Evolutionary conservation across 2,888 invertebrate species (phyloP).

Genomic region (Drosophila atroscutellata): DNA sequence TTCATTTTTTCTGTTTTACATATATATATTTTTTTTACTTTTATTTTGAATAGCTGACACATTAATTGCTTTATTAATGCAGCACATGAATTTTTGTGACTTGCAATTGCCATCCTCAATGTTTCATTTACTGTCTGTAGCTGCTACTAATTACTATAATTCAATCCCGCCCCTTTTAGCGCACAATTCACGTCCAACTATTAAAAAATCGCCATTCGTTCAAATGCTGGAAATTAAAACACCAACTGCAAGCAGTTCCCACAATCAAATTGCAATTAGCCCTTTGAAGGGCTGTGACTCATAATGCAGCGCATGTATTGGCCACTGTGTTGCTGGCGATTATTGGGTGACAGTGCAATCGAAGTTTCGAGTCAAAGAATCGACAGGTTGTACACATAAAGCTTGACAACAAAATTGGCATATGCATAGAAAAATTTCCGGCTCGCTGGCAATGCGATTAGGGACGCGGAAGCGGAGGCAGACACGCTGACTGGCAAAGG

Average conservation of each 20-base stretch:
- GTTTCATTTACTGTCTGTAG: neutral
- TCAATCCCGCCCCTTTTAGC: constrained; percentile 7
- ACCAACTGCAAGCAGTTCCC: constrained; percentile 57
- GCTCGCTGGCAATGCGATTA: constrained; percentile 34
- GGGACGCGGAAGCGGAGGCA: neutral
- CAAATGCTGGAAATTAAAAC: constrained; percentile 43
- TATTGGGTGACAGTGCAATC: constrained; percentile 21
- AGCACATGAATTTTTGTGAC: constrained; percentile 7
- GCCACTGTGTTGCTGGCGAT: neutral
- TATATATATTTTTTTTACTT: neutral
- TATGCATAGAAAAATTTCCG: constrained; percentile 76
- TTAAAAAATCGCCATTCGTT: neutral
- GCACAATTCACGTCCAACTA: neutral
- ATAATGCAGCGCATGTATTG: constrained; percentile 32
- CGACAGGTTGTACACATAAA: constrained; percentile 50
- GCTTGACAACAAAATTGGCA: constrained; percentile 74
- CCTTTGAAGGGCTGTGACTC: constrained; percentile 43
- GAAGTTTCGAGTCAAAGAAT: constrained; percentile 48
- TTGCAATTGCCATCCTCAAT: neutral
- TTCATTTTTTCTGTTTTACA: neutral
- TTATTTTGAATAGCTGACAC: neutral
- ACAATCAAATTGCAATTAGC: constrained; percentile 71
- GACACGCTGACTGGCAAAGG: neutral
- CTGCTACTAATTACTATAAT: constrained; percentile 17
- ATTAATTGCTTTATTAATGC: constrained; percentile 20